These are phyloP conservation scores for Spea hammondii DNA, from an alignment of 2,797 vertebrate genomes.

Conservation along the genomic window DNA sequence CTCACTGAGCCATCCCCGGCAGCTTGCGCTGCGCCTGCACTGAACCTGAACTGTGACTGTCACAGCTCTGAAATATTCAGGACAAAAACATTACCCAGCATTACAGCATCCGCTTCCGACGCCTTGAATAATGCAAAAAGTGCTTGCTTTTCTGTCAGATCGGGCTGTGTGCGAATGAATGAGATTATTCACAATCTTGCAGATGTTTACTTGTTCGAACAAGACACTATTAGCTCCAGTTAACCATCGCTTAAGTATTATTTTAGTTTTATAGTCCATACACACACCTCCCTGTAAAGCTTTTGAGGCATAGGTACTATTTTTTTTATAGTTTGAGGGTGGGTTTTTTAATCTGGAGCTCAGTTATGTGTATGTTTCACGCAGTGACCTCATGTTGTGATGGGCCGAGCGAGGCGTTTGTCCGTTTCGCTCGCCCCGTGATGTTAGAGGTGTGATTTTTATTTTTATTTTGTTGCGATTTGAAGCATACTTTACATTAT, in stretches of 20 bases:
- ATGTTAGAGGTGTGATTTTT: neutral
- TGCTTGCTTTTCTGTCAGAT: conserved; percentile 55
- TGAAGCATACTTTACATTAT: conserved; percentile 24
- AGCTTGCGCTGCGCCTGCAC: conserved; percentile 74
- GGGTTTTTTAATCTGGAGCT: conserved; percentile 1
- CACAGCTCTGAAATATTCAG: conserved; percentile 63
- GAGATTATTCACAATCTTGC: conserved; percentile 56
- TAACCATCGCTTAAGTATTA: conserved; percentile 62
- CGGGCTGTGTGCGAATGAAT: conserved; percentile 59
- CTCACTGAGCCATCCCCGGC: conserved; percentile 72
- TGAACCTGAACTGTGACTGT: conserved; percentile 67
- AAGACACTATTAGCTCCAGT: conserved; percentile 67
- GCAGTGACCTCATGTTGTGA: neutral
- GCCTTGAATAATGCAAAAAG: conserved; percentile 56
- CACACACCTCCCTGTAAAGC: conserved; percentile 53
- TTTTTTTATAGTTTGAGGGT: conserved; percentile 41
- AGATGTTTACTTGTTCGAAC: conserved; percentile 54
- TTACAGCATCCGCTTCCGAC: conserved; percentile 75
- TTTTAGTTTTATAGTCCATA: conserved; percentile 69
- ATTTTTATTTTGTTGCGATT: conserved; percentile 26
- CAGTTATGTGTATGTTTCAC: conserved; percentile 8
- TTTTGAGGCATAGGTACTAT: conserved; percentile 50
- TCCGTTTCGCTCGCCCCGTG: too few relatives aligned
- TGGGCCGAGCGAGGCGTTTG: too few relatives aligned
- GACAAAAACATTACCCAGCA: conserved; percentile 67